These are phyloP conservation scores for Campoplex capitator DNA, from an alignment of 2,888 invertebrate genomes.

Conservation along the genomic window DNA sequence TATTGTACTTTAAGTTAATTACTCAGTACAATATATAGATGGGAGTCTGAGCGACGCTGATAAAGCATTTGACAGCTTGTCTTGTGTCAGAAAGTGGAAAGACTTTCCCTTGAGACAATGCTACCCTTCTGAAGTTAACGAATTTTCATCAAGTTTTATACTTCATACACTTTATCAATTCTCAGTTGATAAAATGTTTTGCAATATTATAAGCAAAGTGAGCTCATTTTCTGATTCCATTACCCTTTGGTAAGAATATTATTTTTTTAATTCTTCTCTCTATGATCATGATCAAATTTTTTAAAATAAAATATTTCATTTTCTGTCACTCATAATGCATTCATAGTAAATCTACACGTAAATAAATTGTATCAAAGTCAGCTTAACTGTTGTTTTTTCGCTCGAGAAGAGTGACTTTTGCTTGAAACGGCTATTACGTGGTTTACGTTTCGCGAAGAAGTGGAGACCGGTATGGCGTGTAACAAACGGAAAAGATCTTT, in stretches of 20 bases:
- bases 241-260: background rate
- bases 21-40: conserved; percentile 23
- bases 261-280: too few species aligned
- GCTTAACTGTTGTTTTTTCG: too few species aligned
- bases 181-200: background rate
- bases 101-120: background rate
- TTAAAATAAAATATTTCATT: too few species aligned
- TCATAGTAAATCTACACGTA: too few species aligned
- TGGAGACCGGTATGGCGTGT: background rate
- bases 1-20: conserved; percentile 33
- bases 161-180: too few species aligned
- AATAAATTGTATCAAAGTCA: too few species aligned
- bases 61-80: conserved; percentile 21
- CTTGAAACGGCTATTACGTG: conserved; percentile 47
- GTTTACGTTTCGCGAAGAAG: conserved; percentile 25
- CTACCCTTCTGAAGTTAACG: background rate
- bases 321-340: too few species aligned
- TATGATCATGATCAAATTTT: too few species aligned
- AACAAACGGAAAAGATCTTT: conserved; percentile 16
- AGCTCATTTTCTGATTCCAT: background rate
- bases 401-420: conserved; percentile 32
- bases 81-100: conserved; percentile 13
- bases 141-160: background rate
- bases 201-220: background rate
- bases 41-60: conserved; percentile 32